Base-by-base conservation (phyloP, 2,888 invertebrate species). In the Lochmaea capreae region DNA sequence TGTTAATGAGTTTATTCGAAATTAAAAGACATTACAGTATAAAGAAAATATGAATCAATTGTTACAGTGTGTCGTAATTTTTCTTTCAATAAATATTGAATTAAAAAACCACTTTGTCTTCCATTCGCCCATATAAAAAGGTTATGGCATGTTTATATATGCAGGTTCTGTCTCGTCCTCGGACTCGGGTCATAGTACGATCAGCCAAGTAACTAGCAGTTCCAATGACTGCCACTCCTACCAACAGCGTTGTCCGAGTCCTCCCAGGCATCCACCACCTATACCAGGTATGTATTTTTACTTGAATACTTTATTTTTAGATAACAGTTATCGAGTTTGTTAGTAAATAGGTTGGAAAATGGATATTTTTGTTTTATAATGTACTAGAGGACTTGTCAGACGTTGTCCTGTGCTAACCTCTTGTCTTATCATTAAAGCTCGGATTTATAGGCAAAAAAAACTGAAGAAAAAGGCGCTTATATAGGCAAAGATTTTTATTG, bases 141-240 rank as follows among this genome's bases (percentile, higher is more conserved):
- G 78, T 68, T 46, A 68, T 78, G 76, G 84, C 84, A 84, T 84
- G 84, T 80, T 78, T 79, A 81, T 82, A 33, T 81, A 81, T 78
- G 83, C 87, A 91, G 95, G 95, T 87, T 96, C 97, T 82, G 94
- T 95, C 84, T 96, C 96, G 82, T 97, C 97, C 83, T 96, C 95
- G 88, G 97, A 95, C 89, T 95, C 95, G 85, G 95, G 95, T 84
- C 95, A 95, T 89, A 94, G 95, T 83, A 94, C 94, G 82, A 90
- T 90, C 85, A 90, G 90, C 82, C 90, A 90, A 83, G 89, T 90
- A 87, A 90, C 90, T 78, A 89, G 88, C 74, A 88, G 88, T 80
- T 87, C 88, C 72, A 87, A 87, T 81, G 88, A 88, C 79, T 87
- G 88, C 83, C 80, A 79, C 74, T 85, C 84, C 80, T 79, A 83